phyloP scores from a whole-genome alignment of 2,888 invertebrate genomes.

The Ceraclea dissimilis region DNA sequence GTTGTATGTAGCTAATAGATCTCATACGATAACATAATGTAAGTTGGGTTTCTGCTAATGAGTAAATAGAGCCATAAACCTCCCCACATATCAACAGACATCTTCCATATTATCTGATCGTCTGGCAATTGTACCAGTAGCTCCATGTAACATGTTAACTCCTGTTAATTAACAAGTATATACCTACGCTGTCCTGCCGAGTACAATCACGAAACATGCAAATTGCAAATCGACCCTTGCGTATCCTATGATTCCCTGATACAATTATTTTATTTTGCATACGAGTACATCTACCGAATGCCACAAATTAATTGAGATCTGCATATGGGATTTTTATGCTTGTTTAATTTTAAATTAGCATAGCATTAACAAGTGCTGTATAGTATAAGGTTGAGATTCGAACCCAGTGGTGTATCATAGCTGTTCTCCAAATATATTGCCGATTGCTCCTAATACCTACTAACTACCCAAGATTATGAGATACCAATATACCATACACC shows the following conservation, averaged over 20 bases:
- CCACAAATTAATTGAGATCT: too few species aligned
- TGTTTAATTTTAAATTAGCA: too few species aligned
- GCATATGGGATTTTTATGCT: too few species aligned
- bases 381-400: too few species aligned
- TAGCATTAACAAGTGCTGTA: too few species aligned
- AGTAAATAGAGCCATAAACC: slow-evolving; percentile 5
- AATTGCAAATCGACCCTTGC: not conserved
- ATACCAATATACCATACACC: too few species aligned
- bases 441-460: too few species aligned
- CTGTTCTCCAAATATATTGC: too few species aligned
- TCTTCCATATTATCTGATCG: not conserved
- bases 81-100: not conserved
- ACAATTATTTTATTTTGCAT: too few species aligned
- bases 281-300: too few species aligned
- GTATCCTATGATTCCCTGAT: not conserved
- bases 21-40: not conserved
- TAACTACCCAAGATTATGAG: too few species aligned
- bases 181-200: not conserved
- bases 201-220: not conserved
- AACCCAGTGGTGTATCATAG: too few species aligned
- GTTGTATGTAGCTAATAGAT: not conserved
- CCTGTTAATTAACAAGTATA: not conserved
- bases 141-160: not conserved
- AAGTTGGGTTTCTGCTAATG: not conserved
- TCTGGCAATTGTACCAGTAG: not conserved